These are phyloP conservation scores for Cololabis saira DNA, from an alignment of 2,113 vertebrate species.

Conservation along the genomic window DNA sequence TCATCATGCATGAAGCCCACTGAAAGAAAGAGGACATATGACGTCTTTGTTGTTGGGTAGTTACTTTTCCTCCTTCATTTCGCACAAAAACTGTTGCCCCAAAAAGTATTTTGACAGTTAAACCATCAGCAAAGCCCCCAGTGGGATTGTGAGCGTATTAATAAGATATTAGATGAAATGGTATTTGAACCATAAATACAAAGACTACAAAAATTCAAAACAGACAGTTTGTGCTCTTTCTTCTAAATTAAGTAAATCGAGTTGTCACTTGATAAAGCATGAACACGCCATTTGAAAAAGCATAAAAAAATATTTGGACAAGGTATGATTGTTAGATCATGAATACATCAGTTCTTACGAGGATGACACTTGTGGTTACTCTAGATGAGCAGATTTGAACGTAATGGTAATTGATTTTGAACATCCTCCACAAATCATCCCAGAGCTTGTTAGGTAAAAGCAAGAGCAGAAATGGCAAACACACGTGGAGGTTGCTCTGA, in stretches of 20 bases:
- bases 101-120: neutral
- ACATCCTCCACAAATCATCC: neutral
- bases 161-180: neutral
- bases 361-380: neutral
- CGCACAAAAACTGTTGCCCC: neutral
- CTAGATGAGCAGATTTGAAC: neutral
- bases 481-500: neutral
- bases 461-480: neutral
- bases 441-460: neutral
- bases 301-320: neutral
- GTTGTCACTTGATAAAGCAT: neutral
- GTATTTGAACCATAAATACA: neutral
- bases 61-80: neutral
- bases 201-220: neutral
- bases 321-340: neutral
- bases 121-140: neutral
- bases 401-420: neutral
- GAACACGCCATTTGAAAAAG: neutral
- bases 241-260: neutral
- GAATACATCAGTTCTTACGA: neutral
- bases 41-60: conserved; percentile 6
- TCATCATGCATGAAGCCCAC: conserved; percentile 12
- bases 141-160: neutral
- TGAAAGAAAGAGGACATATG: conserved; percentile 11
- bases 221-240: neutral